Conservation (phyloP, 2,797 vertebrate genomes). For the Tadarida brasiliensis region DNA sequence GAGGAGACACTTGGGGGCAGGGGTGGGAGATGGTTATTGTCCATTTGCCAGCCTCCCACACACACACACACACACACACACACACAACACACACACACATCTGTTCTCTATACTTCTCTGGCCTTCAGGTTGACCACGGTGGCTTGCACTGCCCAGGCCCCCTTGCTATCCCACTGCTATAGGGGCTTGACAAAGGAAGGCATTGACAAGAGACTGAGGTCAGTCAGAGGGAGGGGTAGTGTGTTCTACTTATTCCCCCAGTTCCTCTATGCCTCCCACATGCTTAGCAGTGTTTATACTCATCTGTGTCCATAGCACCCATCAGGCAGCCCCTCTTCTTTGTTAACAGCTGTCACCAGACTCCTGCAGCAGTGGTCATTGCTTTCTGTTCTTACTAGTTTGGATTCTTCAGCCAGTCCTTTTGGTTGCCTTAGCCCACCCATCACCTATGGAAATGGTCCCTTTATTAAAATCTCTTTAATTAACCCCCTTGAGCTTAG, state of each 20-base stretch:
- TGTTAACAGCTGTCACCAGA: background rate
- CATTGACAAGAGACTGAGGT: background rate
- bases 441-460: background rate
- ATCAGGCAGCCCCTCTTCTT: background rate
- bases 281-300: background rate
- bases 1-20: background rate
- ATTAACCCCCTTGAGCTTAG: background rate
- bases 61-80: too few relatives aligned
- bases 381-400: background rate
- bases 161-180: background rate
- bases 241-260: background rate
- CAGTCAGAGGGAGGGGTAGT: background rate
- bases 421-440: background rate
- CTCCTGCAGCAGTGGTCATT: background rate
- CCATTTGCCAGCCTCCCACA: background rate
- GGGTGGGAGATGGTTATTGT: background rate
- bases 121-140: background rate
- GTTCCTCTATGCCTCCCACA: background rate
- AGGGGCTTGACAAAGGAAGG: background rate
- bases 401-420: background rate
- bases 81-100: too few relatives aligned
- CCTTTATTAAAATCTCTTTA: background rate
- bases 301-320: background rate
- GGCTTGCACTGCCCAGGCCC: fast-evolving
- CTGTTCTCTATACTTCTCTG: background rate